Evolutionary conservation across 23 tunicate genomes (phyloP).

Genomic region (Botrylloides violaceus): DNA sequence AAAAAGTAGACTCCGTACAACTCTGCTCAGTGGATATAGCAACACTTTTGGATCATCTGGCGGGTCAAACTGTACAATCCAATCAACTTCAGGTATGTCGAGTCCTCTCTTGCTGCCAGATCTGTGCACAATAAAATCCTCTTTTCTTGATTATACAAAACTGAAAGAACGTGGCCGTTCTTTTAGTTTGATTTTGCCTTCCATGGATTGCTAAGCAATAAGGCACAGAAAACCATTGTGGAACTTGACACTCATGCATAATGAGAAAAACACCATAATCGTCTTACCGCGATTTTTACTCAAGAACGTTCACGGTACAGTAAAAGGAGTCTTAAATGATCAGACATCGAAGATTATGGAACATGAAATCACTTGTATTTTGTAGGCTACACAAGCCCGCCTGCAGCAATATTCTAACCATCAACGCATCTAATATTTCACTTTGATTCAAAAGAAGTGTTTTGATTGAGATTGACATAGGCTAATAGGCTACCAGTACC

Average conservation of each 20-base stretch:
- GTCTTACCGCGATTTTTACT: conserved; percentile 72
- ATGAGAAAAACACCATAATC: conserved; percentile 95
- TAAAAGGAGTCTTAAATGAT: conserved; percentile 77
- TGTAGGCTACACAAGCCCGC: too few species aligned
- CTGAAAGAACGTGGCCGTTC: conserved; percentile 92
- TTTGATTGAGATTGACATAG: too few species aligned
- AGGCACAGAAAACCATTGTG: conserved; percentile 83
- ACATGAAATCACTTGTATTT: conserved; percentile 71
- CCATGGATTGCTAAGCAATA: conserved; percentile 90
- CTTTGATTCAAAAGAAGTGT: too few species aligned
- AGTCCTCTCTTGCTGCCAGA: conserved; percentile 96
- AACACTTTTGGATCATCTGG: conserved; percentile 98
- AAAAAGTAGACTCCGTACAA: too few species aligned
- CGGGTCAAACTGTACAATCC: conserved; percentile 98
- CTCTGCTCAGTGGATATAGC: too few species aligned
- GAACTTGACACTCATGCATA: conserved; percentile 93
- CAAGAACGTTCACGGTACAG: conserved; percentile 88
- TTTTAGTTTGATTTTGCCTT: conserved; percentile 75
- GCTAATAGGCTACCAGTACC: too few species aligned
- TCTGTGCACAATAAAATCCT: conserved; percentile 92
- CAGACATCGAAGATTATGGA: conserved; percentile 80
- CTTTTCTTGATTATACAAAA: conserved; percentile 94
- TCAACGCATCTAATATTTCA: too few species aligned
- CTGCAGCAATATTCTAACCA: too few species aligned
- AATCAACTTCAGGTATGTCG: conserved; percentile 96